A percentile compares a stretch with the other conserved stretches of the same genome.
Conservation (phyloP, 2,797 vertebrate species). For the Galagoides demidoff region DNA sequence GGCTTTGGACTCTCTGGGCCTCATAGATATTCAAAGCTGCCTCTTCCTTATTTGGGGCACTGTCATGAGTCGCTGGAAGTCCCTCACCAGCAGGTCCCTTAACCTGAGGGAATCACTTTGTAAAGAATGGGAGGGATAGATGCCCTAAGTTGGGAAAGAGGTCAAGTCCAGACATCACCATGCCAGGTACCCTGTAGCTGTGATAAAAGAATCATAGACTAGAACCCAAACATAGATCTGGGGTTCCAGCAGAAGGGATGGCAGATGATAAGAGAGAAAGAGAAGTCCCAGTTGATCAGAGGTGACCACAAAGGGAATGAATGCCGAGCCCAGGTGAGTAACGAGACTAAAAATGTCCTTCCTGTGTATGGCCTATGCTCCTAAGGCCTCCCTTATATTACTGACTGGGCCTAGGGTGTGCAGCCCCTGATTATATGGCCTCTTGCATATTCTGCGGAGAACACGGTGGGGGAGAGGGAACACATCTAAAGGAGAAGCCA, state of each 20-base stretch:
- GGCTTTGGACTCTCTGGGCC: background rate
- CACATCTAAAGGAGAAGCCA: rapidly evolving
- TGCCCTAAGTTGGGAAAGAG: background rate
- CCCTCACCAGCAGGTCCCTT: background rate
- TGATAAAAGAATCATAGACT: background rate
- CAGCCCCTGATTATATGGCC: background rate
- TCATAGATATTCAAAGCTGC: background rate
- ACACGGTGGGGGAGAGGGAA: background rate
- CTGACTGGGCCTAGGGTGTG: rapidly evolving
- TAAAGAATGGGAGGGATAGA: background rate
- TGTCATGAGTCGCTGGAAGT: background rate
- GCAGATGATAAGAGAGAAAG: background rate
- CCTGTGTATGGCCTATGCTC: rapidly evolving
- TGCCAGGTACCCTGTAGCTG: background rate
- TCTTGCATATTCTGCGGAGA: background rate
- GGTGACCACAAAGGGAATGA: rapidly evolving
- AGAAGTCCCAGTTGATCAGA: background rate
- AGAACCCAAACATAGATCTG: background rate
- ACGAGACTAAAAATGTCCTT: background rate
- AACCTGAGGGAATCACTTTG: background rate
- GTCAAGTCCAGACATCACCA: background rate
- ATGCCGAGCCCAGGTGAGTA: background rate
- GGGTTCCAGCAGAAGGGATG: background rate
- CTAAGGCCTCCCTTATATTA: background rate
- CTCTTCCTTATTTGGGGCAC: background rate